A percentile compares a stretch with the other conserved stretches of the same genome.
Conservation (phyloP, 2,113 vertebrate species). For the Anthoscopus minutus region DNA sequence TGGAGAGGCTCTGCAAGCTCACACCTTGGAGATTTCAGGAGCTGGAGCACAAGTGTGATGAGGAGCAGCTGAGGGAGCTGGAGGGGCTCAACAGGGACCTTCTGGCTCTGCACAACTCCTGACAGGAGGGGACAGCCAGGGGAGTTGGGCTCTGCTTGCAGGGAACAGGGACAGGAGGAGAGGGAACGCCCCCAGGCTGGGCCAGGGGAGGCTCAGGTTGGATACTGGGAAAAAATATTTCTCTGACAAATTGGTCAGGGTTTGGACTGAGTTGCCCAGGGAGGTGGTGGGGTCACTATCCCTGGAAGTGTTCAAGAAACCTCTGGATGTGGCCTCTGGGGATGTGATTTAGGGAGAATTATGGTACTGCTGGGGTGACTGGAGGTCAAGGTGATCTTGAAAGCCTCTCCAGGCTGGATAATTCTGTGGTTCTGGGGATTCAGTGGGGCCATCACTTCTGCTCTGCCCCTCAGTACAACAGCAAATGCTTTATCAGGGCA, state of each 20-base stretch:
- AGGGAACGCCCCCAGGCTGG: background rate
- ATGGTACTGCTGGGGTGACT: background rate
- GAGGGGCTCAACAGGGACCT: background rate
- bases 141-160: background rate
- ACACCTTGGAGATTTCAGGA: too few species aligned
- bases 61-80: background rate
- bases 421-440: background rate
- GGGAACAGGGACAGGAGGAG: background rate
- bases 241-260: background rate
- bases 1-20: too few species aligned
- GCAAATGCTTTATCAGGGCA: background rate
- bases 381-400: background rate
- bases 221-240: background rate
- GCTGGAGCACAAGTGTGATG: background rate
- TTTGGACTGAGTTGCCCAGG: background rate
- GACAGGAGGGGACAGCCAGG: background rate
- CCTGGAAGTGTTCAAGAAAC: background rate
- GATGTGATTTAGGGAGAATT: background rate
- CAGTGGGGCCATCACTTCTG: background rate
- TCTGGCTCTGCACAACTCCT: background rate
- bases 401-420: background rate
- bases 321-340: background rate
- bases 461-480: background rate
- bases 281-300: background rate
- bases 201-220: fast-evolving